Base-by-base conservation (phyloP, 2,113 vertebrate genomes). In the Paralichthys olivaceus region DNA sequence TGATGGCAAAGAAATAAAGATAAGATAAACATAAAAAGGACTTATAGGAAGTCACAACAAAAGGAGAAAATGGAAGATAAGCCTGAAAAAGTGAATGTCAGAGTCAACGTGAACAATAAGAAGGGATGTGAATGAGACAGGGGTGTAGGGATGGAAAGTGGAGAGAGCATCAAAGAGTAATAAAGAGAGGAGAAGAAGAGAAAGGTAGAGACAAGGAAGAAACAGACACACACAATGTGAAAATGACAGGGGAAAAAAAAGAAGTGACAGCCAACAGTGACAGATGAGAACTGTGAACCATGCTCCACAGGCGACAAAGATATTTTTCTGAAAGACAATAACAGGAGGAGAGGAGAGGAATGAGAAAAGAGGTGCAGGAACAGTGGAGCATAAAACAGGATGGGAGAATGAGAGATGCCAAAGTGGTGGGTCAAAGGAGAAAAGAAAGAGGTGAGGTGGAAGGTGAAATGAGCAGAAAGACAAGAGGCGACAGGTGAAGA, bases 251-350 rank as follows among this genome's bases (percentile, higher is more conserved):
- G 45, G 23, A 20, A 14, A 63, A 34, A 19, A 20, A 45, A 25
- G 22, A 22, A 25, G 59, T 37, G 63, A 80, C 70, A 72, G 51
- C 5, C 6, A 45, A 40, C 13, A 63, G 45, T 51, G 63, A 86
- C 26, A 43, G 60, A 86, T 77, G 62, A 59, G 62, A 25, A 74
- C 47, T 59, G 51, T n/a, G 25, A 65, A 43, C 13, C 26, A 9
- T 69, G 40, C 57, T 68, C 67, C 11, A 12, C 54, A 25, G 58
- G 32, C 22, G 26, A 69, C 26, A 73, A 60, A 70, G 47, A 72
- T 29, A 23, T 61, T 77, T 72, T 23, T 51, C 23, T 29, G n/a
- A 45, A 56, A 77, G 69, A 76, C 55, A 64, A 67, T 7, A 63
- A 15, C 19, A 55, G 34, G 75, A 63, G 29, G 37, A 9, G 19